Evolutionary conservation across 1,140 invertebrate genomes (phyloP).

Genomic region (Aethina tumida): DNA sequence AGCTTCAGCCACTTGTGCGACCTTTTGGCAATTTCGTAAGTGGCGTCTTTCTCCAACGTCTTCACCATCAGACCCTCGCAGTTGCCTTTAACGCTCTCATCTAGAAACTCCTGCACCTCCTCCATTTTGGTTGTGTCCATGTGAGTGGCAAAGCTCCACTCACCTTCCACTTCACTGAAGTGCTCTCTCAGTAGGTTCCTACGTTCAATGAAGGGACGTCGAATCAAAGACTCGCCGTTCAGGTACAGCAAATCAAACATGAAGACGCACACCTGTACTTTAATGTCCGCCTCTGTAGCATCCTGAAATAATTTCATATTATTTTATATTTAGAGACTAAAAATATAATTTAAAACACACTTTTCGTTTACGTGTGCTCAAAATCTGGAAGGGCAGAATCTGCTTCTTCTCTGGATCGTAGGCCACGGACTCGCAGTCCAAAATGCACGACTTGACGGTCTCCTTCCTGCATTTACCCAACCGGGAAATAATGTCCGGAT

Average conservation of each 20-base stretch:
- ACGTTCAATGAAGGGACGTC: conserved; percentile 65
- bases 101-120: conserved; percentile 88
- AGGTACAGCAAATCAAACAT: conserved; percentile 96
- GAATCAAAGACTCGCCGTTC: conserved; percentile 82
- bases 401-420: conserved; percentile 85
- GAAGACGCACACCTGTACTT: conserved; percentile 95
- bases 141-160: conserved; percentile 82
- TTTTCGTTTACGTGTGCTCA: conserved; percentile 94
- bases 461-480: conserved; percentile 51
- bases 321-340: conserved; percentile 3
- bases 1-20: conserved; percentile 97
- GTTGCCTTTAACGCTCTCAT: conserved; percentile 90
- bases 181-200: conserved; percentile 63
- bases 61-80: conserved; percentile 99
- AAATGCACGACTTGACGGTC: conserved; percentile 71
- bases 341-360: conserved; percentile 37
- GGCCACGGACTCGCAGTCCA: conserved; percentile 96
- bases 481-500: conserved; percentile 87
- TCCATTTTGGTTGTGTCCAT: conserved; percentile 81
- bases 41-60: conserved; percentile 83
- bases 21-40: conserved; percentile 96
- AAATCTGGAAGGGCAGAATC: conserved; percentile 94
- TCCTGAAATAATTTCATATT: conserved; percentile 50
- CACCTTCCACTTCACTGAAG: conserved; percentile 66
- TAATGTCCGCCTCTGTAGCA: conserved; percentile 80